phyloP scores from a whole-genome alignment of 2,113 vertebrate species.

The Isurus oxyrinchus region DNA sequence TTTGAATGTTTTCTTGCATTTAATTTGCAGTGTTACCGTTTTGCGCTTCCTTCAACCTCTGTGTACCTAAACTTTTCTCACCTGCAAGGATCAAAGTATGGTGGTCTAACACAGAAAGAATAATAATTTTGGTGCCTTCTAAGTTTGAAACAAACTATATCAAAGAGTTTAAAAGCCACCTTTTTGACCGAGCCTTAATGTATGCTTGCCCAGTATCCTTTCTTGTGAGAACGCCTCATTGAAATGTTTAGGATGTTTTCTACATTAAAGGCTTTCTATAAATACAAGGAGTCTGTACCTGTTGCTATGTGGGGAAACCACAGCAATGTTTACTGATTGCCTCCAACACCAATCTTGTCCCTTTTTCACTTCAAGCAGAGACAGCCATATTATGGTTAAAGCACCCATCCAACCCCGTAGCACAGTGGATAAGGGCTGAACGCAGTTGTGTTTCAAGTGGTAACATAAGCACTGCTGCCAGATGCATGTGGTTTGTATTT shows the following conservation, averaged over 20 bases:
- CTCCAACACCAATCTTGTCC: background rate
- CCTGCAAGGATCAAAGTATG: background rate
- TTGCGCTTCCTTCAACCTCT: background rate
- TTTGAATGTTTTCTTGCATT: background rate
- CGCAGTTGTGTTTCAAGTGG: background rate
- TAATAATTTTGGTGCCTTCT: background rate
- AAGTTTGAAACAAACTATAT: background rate
- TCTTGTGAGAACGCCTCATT: background rate
- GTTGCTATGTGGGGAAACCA: background rate
- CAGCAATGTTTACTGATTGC: background rate
- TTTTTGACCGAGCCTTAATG: background rate
- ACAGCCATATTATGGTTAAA: background rate
- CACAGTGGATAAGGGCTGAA: background rate
- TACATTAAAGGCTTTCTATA: background rate
- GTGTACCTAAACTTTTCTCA: background rate
- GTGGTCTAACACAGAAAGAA: background rate
- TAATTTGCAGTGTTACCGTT: background rate
- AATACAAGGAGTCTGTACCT: background rate
- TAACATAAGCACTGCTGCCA: background rate
- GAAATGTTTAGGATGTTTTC: background rate
- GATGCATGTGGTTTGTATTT: background rate
- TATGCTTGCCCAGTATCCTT: background rate
- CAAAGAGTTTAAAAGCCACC: background rate
- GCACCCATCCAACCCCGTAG: background rate
- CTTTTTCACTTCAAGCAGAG: background rate